phyloP scores from a whole-genome alignment of 37 sponge, comb jelly and placozoan species.

The Amphimedon queenslandica region DNA sequence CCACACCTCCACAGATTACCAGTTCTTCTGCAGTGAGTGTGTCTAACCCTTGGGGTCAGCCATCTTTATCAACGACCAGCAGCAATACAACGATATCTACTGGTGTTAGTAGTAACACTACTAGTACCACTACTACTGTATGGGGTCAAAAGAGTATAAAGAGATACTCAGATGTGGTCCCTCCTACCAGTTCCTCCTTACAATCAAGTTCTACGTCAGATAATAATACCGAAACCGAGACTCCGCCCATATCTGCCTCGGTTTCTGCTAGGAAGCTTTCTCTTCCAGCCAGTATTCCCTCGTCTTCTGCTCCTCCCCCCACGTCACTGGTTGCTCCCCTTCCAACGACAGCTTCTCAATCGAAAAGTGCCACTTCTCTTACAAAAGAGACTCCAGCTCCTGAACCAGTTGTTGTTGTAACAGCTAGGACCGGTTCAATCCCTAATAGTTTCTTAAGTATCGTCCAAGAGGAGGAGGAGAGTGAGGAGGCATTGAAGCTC shows the following conservation, averaged over 20 bases:
- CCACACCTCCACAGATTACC: not conserved
- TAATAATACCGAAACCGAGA: no score
- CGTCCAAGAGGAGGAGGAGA: not conserved
- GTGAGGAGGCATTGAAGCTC: not conserved
- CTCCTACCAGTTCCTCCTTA: constrained; percentile 5
- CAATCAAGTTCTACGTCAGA: not conserved
- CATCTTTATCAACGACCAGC: no score
- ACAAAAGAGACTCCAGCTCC: not conserved
- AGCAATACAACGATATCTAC: no score
- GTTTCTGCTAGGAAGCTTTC: not conserved
- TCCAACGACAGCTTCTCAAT: not conserved
- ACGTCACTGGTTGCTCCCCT: not conserved
- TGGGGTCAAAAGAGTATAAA: not conserved
- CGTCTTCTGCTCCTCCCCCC: constrained; percentile 10
- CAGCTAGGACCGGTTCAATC: no score
- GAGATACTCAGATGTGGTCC: constrained; percentile 5
- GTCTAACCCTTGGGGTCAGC: not conserved
- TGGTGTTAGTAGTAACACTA: not conserved
- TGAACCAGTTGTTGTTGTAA: no score
- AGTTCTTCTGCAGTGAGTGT: not conserved
- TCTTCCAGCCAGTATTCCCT: not conserved
- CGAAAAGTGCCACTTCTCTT: not conserved
- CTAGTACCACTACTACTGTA: not conserved
- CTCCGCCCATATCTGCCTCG: not conserved
- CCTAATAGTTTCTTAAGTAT: no score